Evolutionary conservation across 2,888 invertebrate species (phyloP).

Genomic region (Alviniconcha strummeri): DNA sequence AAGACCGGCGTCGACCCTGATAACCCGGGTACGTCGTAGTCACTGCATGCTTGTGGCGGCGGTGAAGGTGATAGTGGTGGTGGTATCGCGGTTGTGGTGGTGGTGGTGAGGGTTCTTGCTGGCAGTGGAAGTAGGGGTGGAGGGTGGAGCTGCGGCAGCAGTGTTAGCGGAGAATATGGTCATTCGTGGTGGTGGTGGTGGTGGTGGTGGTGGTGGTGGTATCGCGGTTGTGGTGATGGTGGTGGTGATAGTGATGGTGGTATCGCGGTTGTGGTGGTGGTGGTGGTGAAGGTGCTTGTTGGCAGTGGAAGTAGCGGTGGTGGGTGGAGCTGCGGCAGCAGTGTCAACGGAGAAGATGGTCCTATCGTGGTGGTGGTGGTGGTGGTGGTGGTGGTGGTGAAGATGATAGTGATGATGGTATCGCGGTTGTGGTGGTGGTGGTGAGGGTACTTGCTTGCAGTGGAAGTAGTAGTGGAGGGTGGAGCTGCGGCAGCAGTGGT

Average conservation of each 20-base stretch:
- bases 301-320: not conserved
- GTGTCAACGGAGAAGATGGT: not conserved
- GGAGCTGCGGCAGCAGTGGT: not conserved
- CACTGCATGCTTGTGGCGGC: not conserved
- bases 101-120: not conserved
- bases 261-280: not conserved
- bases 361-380: not conserved
- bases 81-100: not conserved
- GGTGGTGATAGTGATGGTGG: not conserved
- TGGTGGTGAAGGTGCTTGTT: too few relatives aligned
- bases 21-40: slow-evolving; percentile 62
- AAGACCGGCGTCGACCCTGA: slow-evolving; percentile 56
- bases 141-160: not conserved
- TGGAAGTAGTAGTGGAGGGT: not conserved
- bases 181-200: not conserved
- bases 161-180: not conserved
- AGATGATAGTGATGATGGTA: not conserved
- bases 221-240: not conserved
- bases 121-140: not conserved
- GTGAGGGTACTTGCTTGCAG: too few relatives aligned
- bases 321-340: not conserved
- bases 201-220: not conserved
- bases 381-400: not conserved
- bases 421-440: not conserved
- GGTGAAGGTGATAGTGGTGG: not conserved